Evolutionary conservation across 2,113 vertebrate species (phyloP), one percentile per base, ranked within the genome.

Genomic region (Psephotus haematonotus): DNA sequence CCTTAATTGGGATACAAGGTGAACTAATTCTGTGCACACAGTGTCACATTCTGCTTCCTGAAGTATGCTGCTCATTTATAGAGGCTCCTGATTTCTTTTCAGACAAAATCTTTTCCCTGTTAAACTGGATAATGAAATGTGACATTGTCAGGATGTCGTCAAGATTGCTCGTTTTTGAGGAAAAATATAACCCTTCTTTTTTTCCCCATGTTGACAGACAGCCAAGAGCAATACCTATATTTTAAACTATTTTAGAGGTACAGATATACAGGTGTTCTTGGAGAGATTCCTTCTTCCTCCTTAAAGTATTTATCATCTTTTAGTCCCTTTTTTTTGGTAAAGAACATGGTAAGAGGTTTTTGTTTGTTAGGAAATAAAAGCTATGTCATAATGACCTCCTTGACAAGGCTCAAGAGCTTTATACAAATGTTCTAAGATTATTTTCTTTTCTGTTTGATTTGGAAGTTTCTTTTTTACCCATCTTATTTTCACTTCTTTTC

Each of bases 41-140:
- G 25, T 65, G 37, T 75, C 75, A 81, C 63, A 43, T 15, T 82
- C 25, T 65, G 52, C n/a, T 81, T 93, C 37, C 23, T 95, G 62
- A 90, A 86, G 35, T 79, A 60, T 37, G 24, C 37, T 74, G 53
- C 96, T 93, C 50, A 64, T 81, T 83, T 94, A 50, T 74, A 85
- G 81, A 87, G 19, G 12, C 57, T 92, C 28, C 70, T 88, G 83
- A 93, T 94, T 97, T 95, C 62, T 90, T 95, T 88, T 86, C 55
- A 91, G 68, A 86, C 25, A 90, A 91, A 74, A 62, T 77, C 64
- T 89, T 96, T 94, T 72, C 44, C 68, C 35, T 86, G 68, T 92
- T 96, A 76, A 94, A 74, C 72, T 70, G 65, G 74, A 77, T 88
- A 92, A 95, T 95, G 65, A 94, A 94, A 93, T 86, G 82, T 41